Evolutionary conservation across 2,797 vertebrate species (phyloP).

Genomic region (Halcyon chelicuti): DNA sequence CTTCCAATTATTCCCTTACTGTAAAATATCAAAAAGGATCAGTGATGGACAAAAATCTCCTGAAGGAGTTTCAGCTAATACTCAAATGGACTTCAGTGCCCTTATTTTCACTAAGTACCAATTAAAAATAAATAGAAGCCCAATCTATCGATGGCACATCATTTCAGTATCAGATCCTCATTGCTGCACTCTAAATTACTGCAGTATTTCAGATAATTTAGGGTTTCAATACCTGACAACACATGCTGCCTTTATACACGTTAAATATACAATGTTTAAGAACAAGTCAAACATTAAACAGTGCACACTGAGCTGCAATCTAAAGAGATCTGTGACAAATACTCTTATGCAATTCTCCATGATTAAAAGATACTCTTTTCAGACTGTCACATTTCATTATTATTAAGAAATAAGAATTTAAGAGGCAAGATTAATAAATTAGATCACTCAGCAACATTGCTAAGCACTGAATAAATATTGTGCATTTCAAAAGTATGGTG

Average conservation of each 20-base stretch:
- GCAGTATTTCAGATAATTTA: neutral
- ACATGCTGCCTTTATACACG: neutral
- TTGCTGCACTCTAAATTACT: neutral
- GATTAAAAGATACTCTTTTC: neutral
- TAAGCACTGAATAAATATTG: neutral
- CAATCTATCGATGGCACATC: neutral
- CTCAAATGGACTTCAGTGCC: neutral
- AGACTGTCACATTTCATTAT: neutral
- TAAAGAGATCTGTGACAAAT: neutral
- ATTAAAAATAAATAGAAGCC: neutral
- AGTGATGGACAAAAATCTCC: neutral
- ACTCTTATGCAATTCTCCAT: neutral
- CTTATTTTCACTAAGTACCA: neutral
- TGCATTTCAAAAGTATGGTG: neutral
- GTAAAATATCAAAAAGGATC: neutral
- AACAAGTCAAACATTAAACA: neutral
- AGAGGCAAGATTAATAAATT: neutral
- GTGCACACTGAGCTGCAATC: neutral
- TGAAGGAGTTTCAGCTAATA: neutral
- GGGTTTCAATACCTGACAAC: neutral
- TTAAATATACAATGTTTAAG: neutral
- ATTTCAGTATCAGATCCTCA: neutral
- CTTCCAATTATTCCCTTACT: neutral
- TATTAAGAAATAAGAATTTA: neutral
- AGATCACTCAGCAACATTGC: neutral